Conservation (phyloP, 2,888 invertebrate genomes). For the Nephrotoma guestfalica region DNA sequence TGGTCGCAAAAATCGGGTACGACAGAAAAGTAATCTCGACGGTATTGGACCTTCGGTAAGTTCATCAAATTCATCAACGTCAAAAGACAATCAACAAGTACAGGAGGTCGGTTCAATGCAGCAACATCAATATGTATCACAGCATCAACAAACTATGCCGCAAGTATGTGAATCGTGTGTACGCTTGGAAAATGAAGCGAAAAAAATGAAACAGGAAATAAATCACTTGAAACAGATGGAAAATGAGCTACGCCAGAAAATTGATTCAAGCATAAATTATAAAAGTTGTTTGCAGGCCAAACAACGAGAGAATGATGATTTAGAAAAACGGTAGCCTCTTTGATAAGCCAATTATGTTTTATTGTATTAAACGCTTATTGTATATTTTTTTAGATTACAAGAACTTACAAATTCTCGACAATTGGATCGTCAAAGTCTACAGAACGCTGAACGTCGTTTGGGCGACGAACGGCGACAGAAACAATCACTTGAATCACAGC, state of each 20-base stretch:
- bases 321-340: slow-evolving; percentile 59
- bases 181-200: slow-evolving; percentile 30
- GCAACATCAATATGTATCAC: background rate
- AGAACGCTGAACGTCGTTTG: slow-evolving; percentile 63
- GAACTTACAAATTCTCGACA: slow-evolving; percentile 57
- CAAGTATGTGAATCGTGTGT: slow-evolving; percentile 31
- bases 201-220: slow-evolving; percentile 29
- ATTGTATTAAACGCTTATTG: slow-evolving; percentile 17
- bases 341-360: background rate
- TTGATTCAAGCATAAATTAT: slow-evolving; percentile 42
- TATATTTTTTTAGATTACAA: slow-evolving; percentile 36
- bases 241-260: slow-evolving; percentile 31
- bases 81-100: slow-evolving; percentile 5
- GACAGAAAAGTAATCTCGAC: slow-evolving; percentile 18
- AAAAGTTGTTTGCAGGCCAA: slow-evolving; percentile 69
- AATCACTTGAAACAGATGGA: slow-evolving; percentile 33
- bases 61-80: background rate
- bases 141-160: slow-evolving; percentile 9
- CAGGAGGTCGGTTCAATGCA: slow-evolving; percentile 19
- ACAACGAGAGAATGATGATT: slow-evolving; percentile 60
- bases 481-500: slow-evolving; percentile 54
- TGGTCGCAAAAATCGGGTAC: slow-evolving; percentile 24
- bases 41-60: background rate
- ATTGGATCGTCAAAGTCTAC: slow-evolving; percentile 62
- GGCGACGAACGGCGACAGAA: slow-evolving; percentile 69